phyloP scores from a whole-genome alignment of 2,888 invertebrate genomes.

The Nomada hirtipes region DNA sequence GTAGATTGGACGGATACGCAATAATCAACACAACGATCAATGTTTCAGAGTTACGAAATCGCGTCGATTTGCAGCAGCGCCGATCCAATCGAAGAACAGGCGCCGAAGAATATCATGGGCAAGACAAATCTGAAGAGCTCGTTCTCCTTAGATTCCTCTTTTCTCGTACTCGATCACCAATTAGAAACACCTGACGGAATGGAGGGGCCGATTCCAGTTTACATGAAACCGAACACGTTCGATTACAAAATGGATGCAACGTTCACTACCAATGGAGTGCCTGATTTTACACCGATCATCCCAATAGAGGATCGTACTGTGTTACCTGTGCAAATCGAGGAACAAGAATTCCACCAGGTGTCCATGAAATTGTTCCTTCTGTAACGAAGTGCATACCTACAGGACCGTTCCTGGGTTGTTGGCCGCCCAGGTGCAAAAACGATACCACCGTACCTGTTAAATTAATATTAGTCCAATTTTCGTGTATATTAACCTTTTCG shows the following conservation, averaged over 20 bases:
- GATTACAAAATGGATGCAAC: conserved; percentile 45
- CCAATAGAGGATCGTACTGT: conserved; percentile 12
- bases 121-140: conserved; percentile 47
- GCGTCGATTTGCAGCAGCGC: conserved; percentile 76
- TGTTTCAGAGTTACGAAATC: conserved; percentile 78
- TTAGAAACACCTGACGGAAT: conserved; percentile 79
- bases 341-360: neutral
- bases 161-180: conserved; percentile 79
- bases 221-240: conserved; percentile 71
- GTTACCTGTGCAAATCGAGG: neutral
- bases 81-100: conserved; percentile 67
- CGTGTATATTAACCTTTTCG: too few species aligned
- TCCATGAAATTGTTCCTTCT: too few species aligned
- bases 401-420: too few species aligned
- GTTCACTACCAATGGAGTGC: conserved; percentile 6
- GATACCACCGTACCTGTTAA: too few species aligned
- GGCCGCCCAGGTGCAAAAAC: too few species aligned
- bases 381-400: too few species aligned
- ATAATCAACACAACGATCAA: neutral
- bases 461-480: too few species aligned
- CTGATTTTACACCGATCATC: conserved; percentile 3
- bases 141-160: conserved; percentile 68
- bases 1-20: neutral
- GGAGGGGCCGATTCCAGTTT: conserved; percentile 79
- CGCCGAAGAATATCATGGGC: conserved; percentile 64